phyloP scores from a whole-genome alignment of 2,797 vertebrate species.

The Parotocinclus haroldoi region DNA sequence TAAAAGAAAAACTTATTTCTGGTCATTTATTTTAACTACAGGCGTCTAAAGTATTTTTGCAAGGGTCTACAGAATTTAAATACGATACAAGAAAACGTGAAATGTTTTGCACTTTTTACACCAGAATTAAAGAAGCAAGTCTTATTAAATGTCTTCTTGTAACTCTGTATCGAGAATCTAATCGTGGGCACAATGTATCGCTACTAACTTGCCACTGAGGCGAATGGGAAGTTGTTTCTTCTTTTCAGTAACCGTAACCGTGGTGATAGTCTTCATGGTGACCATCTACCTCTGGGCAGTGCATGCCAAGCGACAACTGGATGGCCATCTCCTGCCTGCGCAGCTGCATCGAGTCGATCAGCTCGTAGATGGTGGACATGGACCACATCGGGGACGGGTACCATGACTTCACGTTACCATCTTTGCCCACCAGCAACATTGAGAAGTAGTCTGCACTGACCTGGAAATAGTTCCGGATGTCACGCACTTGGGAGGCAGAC shows the following conservation, averaged over 20 bases:
- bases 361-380: conserved; percentile 83
- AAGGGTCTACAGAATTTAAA: no score
- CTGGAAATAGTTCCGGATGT: conserved; percentile 85
- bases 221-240: not conserved
- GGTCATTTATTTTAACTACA: no score
- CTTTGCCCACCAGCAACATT: conserved; percentile 88
- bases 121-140: no score
- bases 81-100: no score
- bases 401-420: conserved; percentile 88
- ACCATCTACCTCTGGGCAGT: conserved; percentile 81
- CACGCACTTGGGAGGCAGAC: conserved; percentile 76
- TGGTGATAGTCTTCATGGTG: conserved; percentile 73
- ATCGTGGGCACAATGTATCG: no score
- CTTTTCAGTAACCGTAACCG: conserved; percentile 77
- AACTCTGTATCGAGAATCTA: no score
- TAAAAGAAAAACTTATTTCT: no score
- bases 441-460: conserved; percentile 85
- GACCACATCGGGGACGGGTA: conserved; percentile 88
- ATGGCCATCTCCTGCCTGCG: conserved; percentile 88
- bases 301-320: conserved; percentile 83
- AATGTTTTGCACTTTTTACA: no score
- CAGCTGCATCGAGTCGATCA: conserved; percentile 88
- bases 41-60: no score
- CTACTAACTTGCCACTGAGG: not conserved
- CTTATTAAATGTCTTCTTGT: no score